A percentile compares a stretch with the other conserved stretches of the same genome.
Evolutionary conservation across 2,113 vertebrate species (phyloP).

Genomic region (Trichomycterus rosablanca): DNA sequence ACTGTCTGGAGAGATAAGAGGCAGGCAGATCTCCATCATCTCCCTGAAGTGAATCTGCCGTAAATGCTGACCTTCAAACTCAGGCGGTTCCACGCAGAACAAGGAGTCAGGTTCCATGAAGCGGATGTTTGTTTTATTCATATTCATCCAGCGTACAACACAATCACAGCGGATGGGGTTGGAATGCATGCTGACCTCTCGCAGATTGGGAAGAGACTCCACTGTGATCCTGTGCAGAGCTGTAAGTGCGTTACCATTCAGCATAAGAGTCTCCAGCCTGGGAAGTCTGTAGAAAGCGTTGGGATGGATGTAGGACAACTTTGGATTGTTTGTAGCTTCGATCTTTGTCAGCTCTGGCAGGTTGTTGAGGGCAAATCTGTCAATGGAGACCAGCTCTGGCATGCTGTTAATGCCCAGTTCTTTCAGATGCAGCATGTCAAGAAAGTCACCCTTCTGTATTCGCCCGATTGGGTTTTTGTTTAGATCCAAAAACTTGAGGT

Average conservation of each 20-base stretch:
- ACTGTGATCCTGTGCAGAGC: constrained; percentile 90
- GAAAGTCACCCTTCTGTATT: constrained; percentile 91
- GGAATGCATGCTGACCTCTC: constrained; percentile 94
- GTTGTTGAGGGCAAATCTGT: constrained; percentile 92
- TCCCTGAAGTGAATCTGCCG: constrained; percentile 93
- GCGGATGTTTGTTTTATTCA: constrained; percentile 91
- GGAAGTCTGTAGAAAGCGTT: constrained; percentile 93
- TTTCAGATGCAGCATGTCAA: constrained; percentile 93
- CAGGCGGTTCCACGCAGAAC: constrained; percentile 91
- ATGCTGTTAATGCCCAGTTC: constrained; percentile 97
- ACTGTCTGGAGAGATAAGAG: constrained; percentile 91
- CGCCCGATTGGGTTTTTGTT: constrained; percentile 96
- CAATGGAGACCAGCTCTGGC: constrained; percentile 93
- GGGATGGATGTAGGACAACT: constrained; percentile 92
- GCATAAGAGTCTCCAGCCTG: constrained; percentile 90
- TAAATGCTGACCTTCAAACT: constrained; percentile 93
- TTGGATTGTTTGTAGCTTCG: constrained; percentile 97
- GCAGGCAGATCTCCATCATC: constrained; percentile 98
- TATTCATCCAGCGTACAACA: constrained; percentile 96
- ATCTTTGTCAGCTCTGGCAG: constrained; percentile 96
- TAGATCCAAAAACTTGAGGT: constrained; percentile 95
- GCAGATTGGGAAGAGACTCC: constrained; percentile 89
- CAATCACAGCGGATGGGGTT: constrained; percentile 98
- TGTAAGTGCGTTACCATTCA: constrained; percentile 91
- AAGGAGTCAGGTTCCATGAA: constrained; percentile 96